Conservation (phyloP, 2,113 vertebrate species). For the Himantopus leucocephalus region DNA sequence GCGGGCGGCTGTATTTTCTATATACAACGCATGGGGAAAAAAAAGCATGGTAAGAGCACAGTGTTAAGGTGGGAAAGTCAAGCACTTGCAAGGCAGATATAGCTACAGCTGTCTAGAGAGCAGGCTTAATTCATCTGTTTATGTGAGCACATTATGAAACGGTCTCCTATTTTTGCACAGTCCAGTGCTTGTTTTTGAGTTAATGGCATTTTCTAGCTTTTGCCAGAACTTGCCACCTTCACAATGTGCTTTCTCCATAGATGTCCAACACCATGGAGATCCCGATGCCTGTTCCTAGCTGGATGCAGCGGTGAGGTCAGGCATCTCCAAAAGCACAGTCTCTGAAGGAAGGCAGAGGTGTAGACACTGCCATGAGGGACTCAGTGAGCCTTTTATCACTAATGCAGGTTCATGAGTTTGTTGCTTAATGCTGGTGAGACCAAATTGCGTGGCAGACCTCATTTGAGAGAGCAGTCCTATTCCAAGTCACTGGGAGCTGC, state of each 20-base stretch:
- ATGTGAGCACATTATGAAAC: not conserved
- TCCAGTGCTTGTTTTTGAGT: not conserved
- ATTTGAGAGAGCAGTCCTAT: not conserved
- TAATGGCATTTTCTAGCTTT: not conserved
- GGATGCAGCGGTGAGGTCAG: not conserved
- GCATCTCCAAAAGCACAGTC: not conserved
- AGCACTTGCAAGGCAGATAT: not conserved
- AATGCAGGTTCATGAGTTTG: not conserved
- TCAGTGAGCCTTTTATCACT: not conserved
- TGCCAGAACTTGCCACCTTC: not conserved
- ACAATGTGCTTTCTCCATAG: not conserved
- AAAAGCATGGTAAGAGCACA: not conserved
- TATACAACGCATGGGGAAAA: accelerated
- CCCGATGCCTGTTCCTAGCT: not conserved
- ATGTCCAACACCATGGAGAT: accelerated
- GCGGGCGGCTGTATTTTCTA: not conserved
- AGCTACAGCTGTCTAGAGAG: not conserved
- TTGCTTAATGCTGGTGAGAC: not conserved
- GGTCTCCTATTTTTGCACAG: not conserved
- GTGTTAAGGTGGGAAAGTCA: constrained; percentile 38
- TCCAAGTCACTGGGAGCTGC: not conserved
- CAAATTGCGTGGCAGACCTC: accelerated
- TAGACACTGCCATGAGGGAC: accelerated
- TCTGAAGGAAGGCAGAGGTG: not conserved
- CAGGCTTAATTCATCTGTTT: constrained; percentile 7